Evolutionary conservation across 2,113 vertebrate species (phyloP), one percentile per base, ranked within the genome.

Genomic region (Galbula dea): DNA sequence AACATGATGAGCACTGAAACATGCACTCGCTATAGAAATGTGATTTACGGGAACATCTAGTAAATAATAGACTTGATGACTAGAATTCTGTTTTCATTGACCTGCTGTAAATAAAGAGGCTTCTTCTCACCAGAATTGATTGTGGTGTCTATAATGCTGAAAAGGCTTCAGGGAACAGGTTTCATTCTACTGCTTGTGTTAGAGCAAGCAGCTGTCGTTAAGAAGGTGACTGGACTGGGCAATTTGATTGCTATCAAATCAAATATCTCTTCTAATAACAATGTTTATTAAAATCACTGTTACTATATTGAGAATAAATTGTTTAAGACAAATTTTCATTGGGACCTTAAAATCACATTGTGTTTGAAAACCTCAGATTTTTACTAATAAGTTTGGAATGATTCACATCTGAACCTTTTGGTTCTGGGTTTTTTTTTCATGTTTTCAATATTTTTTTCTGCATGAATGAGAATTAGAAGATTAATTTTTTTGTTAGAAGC

Each of bases 21-120:
- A 78, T n/a, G 18, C 29, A 24, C 45, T 86, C 0, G 0, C 49
- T 73, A 12, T 73, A 82, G 69, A 87, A 89, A 89, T 69, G 26
- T 73, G 59, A 73, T 82, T 95, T 95, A 69, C 66, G 76, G 81
- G 37, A 94, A 84, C 57, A 86, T 82, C 45, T 22, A 79, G 32
- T 78, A 72, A 88, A 80, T 91, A 96, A 91, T 51, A 83, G 65
- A 34, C 41, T 79, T 89, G 81, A 78, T 93, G 61, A 75, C 57
- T 88, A 78, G 62, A 83, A 92, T 92, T 82, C 41, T 89, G 62
- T 96, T 94, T 94, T 93, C 66, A 66, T 46, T 85, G 62, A 90
- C 39, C 66, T 84, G 41, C 79, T 79, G 45, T 89, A 95, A 96
- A 95, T 90, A 86, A 94, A 94, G 74, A 82, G 73, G 49, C 45